Conservation (phyloP, 2,797 vertebrate genomes). For the Acridotheres tristis region DNA sequence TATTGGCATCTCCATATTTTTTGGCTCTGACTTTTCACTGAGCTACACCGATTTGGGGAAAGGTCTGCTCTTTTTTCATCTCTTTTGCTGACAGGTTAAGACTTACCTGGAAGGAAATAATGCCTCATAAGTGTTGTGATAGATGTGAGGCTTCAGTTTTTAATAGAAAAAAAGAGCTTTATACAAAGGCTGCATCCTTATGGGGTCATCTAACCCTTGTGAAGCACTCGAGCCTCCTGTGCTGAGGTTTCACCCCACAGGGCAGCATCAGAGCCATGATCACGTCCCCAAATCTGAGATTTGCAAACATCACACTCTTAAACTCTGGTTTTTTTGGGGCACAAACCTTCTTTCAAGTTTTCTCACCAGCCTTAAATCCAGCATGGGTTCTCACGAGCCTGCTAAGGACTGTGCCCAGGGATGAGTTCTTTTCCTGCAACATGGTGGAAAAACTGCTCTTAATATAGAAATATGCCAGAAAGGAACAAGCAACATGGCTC, state of each 20-base stretch:
- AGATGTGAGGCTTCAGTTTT: neutral
- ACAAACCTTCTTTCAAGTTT: neutral
- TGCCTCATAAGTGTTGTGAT: neutral
- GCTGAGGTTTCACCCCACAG: neutral
- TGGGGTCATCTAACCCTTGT: neutral
- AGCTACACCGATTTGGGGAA: neutral
- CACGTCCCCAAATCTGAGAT: neutral
- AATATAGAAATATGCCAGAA: neutral
- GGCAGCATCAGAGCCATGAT: neutral
- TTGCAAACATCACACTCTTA: neutral
- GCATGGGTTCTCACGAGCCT: neutral
- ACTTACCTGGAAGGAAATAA: neutral
- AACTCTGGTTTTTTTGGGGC: fast-evolving
- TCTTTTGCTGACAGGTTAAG: neutral
- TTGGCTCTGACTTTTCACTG: neutral
- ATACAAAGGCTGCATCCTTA: neutral
- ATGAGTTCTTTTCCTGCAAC: neutral
- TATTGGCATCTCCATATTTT: neutral
- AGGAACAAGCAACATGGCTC: neutral
- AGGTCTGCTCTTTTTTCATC: neutral
- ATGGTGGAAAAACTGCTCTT: neutral
- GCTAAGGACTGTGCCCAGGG: neutral
- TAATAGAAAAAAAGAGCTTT: neutral
- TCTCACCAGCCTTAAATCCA: neutral
- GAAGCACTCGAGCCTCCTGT: neutral